A percentile compares a stretch with the other conserved stretches of the same genome.
These are phyloP conservation scores for Eilema griseolum DNA, from an alignment of 2,888 invertebrate species.

Conservation along the genomic window DNA sequence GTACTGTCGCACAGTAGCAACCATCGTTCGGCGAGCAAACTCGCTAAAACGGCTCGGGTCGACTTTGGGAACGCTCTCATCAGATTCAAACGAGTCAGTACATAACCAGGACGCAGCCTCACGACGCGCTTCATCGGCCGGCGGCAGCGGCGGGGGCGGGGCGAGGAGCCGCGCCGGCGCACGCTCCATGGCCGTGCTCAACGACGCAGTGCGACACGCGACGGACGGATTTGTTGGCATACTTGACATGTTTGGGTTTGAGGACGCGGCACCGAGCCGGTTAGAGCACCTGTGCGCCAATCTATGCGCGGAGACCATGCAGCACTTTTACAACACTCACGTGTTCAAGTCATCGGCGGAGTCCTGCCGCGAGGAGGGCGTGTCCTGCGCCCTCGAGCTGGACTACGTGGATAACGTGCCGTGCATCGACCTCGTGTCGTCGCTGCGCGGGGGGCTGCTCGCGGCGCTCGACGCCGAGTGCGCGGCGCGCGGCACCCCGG, in stretches of 20 bases:
- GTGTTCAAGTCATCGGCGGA: conserved; percentile 98
- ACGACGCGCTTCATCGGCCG: conserved; percentile 94
- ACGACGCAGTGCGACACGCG: conserved; percentile 96
- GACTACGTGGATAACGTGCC: conserved; percentile 98
- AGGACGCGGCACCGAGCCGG: conserved; percentile 95
- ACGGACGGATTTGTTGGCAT: conserved; percentile 98
- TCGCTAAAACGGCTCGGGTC: conserved; percentile 95
- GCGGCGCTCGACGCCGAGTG: conserved; percentile 97
- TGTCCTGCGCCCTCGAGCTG: conserved; percentile 95
- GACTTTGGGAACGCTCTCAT: conserved; percentile 94
- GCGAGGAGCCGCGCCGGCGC: conserved; percentile 89
- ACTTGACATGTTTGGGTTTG: conserved; percentile 98
- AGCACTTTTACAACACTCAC: conserved; percentile 98
- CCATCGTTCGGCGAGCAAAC: conserved; percentile 97
- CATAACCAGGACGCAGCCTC: conserved; percentile 95
- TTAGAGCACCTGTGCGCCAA: conserved; percentile 98
- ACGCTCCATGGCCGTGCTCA: conserved; percentile 96
- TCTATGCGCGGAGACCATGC: conserved; percentile 98
- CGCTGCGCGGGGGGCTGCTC: conserved; percentile 95
- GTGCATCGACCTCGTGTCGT: conserved; percentile 97
- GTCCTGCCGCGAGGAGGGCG: conserved; percentile 97
- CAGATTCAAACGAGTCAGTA: conserved; percentile 96
- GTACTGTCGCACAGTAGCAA: conserved; percentile 97
- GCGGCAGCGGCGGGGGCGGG: conserved; percentile 88
- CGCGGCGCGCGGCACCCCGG: conserved; percentile 92